Evolutionary conservation across 2,888 invertebrate species (phyloP).

Genomic region (Nomada hirtipes): DNA sequence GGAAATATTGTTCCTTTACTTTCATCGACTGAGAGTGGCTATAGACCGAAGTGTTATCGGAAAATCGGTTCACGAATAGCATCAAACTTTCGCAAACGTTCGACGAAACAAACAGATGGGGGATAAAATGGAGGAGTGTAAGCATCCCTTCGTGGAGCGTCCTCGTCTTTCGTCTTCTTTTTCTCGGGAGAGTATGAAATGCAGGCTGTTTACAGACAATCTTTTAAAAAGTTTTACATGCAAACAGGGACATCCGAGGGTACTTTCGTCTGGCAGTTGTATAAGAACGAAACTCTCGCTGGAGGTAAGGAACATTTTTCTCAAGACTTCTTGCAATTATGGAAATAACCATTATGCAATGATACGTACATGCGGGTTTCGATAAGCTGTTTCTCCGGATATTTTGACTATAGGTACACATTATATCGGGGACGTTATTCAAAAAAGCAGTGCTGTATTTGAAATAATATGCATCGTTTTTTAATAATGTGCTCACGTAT

Average conservation of each 20-base stretch:
- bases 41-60: background rate
- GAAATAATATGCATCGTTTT: background rate
- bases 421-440: background rate
- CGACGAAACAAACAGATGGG: constrained; percentile 33
- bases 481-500: background rate
- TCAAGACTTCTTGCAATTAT: constrained; percentile 18
- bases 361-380: constrained; percentile 12
- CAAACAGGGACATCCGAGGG: constrained; percentile 47
- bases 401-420: background rate
- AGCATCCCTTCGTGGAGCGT: constrained; percentile 12
- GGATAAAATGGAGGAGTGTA: constrained; percentile 28
- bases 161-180: constrained; percentile 9
- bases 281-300: constrained; percentile 18
- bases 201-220: constrained; percentile 71
- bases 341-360: constrained; percentile 42
- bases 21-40: background rate
- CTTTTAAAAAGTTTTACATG: constrained; percentile 75
- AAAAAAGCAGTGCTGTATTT: background rate
- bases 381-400: background rate
- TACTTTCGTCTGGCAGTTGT: constrained; percentile 33
- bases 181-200: constrained; percentile 28
- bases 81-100: constrained; percentile 26
- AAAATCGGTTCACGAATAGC: constrained; percentile 10
- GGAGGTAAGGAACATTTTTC: constrained; percentile 25
- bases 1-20: background rate